Conservation (phyloP, 2,888 invertebrate genomes). For the Cybosia mesomella region DNA sequence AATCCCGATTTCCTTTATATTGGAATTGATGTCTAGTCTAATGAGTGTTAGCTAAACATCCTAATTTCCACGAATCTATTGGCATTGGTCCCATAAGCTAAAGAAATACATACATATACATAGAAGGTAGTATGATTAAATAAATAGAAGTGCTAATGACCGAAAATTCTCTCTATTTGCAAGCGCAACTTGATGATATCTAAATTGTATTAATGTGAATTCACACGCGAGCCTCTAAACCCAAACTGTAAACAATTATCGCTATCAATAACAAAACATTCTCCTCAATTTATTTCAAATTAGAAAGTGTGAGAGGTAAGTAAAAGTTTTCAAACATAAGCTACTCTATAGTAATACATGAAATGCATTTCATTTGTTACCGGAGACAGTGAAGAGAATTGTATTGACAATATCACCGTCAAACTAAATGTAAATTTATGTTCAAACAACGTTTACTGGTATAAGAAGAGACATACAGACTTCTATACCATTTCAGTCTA, state of each 20-base stretch:
- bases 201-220: slow-evolving; percentile 35
- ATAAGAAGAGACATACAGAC: slow-evolving; percentile 44
- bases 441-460: slow-evolving; percentile 47
- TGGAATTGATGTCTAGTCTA: background rate
- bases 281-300: slow-evolving; percentile 56
- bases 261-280: slow-evolving; percentile 52
- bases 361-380: slow-evolving; percentile 54
- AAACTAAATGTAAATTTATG: slow-evolving; percentile 60
- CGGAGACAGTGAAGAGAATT: slow-evolving; percentile 49
- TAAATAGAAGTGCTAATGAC: slow-evolving; percentile 13
- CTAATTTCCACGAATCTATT: background rate
- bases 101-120: no score
- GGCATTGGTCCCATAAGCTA: background rate
- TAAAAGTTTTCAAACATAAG: slow-evolving; percentile 52
- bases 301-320: slow-evolving; percentile 54
- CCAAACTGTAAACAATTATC: slow-evolving; percentile 50
- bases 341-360: slow-evolving; percentile 34
- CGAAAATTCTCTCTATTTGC: slow-evolving; percentile 24
- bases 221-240: slow-evolving; percentile 42
- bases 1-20: background rate
- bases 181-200: slow-evolving; percentile 34
- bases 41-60: background rate
- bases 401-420: slow-evolving; percentile 55
- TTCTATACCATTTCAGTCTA: no score
- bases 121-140: background rate